A percentile compares a stretch with the other conserved stretches of the same genome.
Conservation (phyloP, 2,797 vertebrate genomes). For the Euthynnus affinis region DNA sequence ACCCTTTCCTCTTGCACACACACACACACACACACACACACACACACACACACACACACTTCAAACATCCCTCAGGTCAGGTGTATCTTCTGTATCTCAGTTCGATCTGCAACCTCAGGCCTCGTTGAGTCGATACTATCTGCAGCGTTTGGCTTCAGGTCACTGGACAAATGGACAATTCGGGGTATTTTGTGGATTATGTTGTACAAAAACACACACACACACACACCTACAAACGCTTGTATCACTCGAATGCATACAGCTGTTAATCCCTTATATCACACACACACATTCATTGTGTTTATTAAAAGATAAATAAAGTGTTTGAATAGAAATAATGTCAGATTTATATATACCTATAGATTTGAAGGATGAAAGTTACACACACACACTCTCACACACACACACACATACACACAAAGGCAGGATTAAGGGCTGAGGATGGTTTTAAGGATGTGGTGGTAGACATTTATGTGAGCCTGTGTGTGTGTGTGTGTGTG, state of each 20-base stretch:
- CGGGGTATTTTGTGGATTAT: conserved; percentile 15
- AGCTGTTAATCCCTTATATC: background rate
- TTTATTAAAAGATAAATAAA: background rate
- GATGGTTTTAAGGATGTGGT: conserved; percentile 46
- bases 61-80: background rate
- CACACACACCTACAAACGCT: too few species aligned
- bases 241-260: background rate
- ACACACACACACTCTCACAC: conserved; percentile 14
- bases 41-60: too few species aligned
- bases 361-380: conserved; percentile 2
- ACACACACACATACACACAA: conserved; percentile 6
- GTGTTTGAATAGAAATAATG: background rate
- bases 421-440: conserved; percentile 53
- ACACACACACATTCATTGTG: too few species aligned
- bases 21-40: too few species aligned
- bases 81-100: background rate
- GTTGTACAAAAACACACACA: too few species aligned
- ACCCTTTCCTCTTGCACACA: background rate
- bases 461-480: conserved; percentile 18
- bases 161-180: conserved; percentile 2
- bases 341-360: conserved; percentile 10
- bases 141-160: conserved; percentile 3
- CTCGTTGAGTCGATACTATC: background rate
- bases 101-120: background rate
- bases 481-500: conserved; percentile 43